Conservation (phyloP, 2,113 vertebrate genomes). For the Pipa parva region DNA sequence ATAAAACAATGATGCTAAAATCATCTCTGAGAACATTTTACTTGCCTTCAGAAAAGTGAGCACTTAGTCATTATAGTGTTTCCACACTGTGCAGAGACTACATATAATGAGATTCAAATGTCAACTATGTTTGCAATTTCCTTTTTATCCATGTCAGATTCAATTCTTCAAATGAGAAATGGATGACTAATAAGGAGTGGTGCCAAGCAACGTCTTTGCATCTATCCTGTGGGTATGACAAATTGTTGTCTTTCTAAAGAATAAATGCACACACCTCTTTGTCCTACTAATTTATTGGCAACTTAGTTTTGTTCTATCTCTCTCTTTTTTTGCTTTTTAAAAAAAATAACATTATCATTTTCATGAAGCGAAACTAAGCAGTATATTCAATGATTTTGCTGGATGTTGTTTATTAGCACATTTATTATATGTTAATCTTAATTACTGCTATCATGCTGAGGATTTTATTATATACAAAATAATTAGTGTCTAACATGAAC, state of each 20-base stretch:
- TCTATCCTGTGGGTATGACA: constrained; percentile 18
- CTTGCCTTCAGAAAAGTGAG: constrained; percentile 9
- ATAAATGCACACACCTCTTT: not conserved
- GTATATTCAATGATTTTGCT: not conserved
- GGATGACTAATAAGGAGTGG: constrained; percentile 10
- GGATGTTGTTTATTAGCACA: not conserved
- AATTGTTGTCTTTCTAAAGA: constrained; percentile 1
- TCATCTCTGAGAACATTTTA: not conserved
- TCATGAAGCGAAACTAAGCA: not conserved
- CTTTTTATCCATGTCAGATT: constrained; percentile 24
- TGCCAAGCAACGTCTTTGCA: constrained; percentile 9
- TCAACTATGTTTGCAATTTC: constrained; percentile 20
- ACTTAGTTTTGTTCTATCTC: too few species aligned
- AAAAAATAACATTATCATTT: too few species aligned
- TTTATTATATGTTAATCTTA: not conserved
- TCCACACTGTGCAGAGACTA: constrained; percentile 9
- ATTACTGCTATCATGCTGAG: not conserved
- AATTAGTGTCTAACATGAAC: not conserved
- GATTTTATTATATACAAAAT: not conserved
- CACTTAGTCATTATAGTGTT: constrained; percentile 19
- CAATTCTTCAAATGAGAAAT: constrained; percentile 22
- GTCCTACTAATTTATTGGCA: not conserved
- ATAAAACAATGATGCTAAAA: not conserved
- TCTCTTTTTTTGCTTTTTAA: too few species aligned
- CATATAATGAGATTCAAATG: constrained; percentile 29